Conservation (phyloP, 2,888 invertebrate species). For the Criorhina ranunculi region DNA sequence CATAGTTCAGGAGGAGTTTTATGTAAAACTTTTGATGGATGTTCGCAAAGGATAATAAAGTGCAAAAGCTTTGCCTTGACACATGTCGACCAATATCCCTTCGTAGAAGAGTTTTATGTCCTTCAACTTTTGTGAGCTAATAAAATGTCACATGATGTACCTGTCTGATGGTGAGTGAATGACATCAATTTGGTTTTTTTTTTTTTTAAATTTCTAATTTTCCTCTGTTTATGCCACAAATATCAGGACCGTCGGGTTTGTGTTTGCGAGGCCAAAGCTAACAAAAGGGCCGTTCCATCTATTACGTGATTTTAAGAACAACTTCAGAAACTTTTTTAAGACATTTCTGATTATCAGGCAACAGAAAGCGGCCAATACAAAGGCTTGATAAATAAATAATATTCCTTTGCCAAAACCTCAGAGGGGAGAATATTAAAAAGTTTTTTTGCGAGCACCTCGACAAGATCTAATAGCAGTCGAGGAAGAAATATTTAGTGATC, state of each 20-base stretch:
- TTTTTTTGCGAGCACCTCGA: no score
- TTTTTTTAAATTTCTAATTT: constrained; percentile 46
- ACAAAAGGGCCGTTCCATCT: no score
- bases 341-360: no score
- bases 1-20: constrained; percentile 49
- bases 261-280: no score
- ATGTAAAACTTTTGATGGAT: constrained; percentile 25
- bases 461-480: no score
- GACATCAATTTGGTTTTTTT: constrained; percentile 28
- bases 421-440: no score
- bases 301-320: no score
- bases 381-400: no score
- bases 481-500: no score
- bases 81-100: constrained; percentile 40
- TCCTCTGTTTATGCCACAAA: constrained; percentile 3
- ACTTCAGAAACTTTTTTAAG: no score
- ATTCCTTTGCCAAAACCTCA: no score
- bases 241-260: neutral
- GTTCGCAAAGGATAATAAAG: constrained; percentile 53
- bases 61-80: constrained; percentile 38
- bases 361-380: no score
- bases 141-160: constrained; percentile 55
- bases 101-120: constrained; percentile 36
- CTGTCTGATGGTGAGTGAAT: constrained; percentile 35
- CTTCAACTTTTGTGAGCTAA: constrained; percentile 54